A percentile compares a stretch with the other conserved stretches of the same genome.
Conservation (phyloP, 2,888 invertebrate genomes). For the Agonopterix arenella region DNA sequence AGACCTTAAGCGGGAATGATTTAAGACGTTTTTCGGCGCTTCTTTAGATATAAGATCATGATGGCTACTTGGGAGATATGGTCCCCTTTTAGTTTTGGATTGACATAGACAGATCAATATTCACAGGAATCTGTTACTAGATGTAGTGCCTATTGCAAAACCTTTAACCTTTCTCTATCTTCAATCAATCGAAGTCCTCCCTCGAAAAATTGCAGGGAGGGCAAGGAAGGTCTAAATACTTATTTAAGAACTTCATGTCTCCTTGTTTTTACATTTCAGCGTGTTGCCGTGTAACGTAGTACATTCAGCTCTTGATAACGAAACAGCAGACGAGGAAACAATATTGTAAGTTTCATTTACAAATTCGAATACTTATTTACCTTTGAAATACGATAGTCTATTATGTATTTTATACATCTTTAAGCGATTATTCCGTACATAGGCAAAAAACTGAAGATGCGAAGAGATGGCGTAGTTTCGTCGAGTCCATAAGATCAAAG, state of each 20-base stretch:
- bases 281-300: constrained; percentile 80
- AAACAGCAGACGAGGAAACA: constrained; percentile 42
- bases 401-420: neutral
- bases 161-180: neutral
- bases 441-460: constrained; percentile 71
- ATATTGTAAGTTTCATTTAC: constrained; percentile 44
- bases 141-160: too few relatives aligned
- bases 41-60: too few relatives aligned
- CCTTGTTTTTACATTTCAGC: constrained; percentile 41
- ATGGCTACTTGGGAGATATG: too few relatives aligned
- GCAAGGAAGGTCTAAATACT: neutral
- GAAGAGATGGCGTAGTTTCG: constrained; percentile 82
- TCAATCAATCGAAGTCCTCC: neutral
- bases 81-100: too few relatives aligned
- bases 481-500: constrained; percentile 86
- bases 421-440: constrained; percentile 15
- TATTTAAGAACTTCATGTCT: neutral
- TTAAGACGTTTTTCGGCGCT: too few relatives aligned
- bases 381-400: too few relatives aligned
- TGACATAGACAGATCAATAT: too few relatives aligned
- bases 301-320: constrained; percentile 54
- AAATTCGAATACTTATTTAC: too few relatives aligned
- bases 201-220: neutral
- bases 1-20: too few relatives aligned
- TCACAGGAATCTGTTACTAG: too few relatives aligned